Evolutionary conservation across 2,113 vertebrate genomes (phyloP), one percentile per base, ranked within the genome.

Genomic region (Ranitomeya imitator): DNA sequence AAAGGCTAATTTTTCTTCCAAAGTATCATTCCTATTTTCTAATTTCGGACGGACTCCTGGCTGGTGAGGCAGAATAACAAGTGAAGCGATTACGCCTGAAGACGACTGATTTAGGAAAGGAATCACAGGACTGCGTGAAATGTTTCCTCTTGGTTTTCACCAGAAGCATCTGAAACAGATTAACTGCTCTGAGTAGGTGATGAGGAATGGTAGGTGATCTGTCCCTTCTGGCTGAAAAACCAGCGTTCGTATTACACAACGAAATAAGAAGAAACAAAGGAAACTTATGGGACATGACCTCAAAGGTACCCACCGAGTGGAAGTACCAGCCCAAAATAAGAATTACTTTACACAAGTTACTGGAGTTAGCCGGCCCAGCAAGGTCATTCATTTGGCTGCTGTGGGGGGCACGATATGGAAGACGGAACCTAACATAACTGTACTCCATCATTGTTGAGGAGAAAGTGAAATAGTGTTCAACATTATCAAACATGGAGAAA

Each of bases 151-250:
- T 80, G 45, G 37, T 60, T 65, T 65, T 63, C 13, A 79, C 74
- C 60, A 79, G 73, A 21, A 88, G 86, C 79, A 82, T 88, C 79
- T 82, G 86, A 87, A 87, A 82, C 5, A 57, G 54, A 87, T 87
- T 81, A 87, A 74, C 16, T 18, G 18, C 52, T 81, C 63, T 59
- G 65, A 21, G 77, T 71, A 87, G 78, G 79, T 87, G 79, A 81
- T 15, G 79, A 87, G 79, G 21, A 82, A 77, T 19, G 45, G 79
- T 16, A 71, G 67, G 63, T 71, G 37, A 59, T 9, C 78, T 26
- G 79, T 83, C 79, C 82, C 16, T 74, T 61, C 59, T 87, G 78
- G 86, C 78, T 73, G 78, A 54, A 81, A 18, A 65, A 51, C 67
- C 15, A 55, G 11, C n/a, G 18, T 71, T 79, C 79, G 52, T 11